A percentile compares a stretch with the other conserved stretches of the same genome.
These are phyloP conservation scores for Ceriagrion tenellum DNA, from an alignment of 2,888 invertebrate species.

Conservation along the genomic window DNA sequence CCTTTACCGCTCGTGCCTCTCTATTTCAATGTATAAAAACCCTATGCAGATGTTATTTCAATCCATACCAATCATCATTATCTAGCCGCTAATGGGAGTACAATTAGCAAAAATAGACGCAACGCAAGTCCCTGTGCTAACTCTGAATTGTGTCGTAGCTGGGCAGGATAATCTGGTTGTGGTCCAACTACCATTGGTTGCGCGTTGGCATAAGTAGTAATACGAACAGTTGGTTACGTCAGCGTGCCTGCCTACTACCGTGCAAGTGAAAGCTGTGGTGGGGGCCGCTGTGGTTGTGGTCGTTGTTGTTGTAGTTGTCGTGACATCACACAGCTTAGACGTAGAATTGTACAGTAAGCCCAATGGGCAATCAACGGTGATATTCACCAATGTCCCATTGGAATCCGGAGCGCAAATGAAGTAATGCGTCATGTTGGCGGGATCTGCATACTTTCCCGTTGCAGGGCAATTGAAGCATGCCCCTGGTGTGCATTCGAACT, in stretches of 20 bases:
- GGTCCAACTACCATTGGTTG: background rate
- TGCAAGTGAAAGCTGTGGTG: background rate
- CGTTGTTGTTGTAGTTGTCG: background rate
- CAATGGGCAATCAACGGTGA: background rate
- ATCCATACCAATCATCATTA: too few species aligned
- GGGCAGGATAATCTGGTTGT: background rate
- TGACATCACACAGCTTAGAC: background rate
- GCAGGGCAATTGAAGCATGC: background rate
- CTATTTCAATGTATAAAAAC: too few species aligned
- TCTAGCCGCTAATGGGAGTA: background rate
- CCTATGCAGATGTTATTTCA: too few species aligned
- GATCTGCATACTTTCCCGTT: background rate
- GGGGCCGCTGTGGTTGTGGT: background rate
- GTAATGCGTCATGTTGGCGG: background rate
- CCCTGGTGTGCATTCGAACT: background rate
- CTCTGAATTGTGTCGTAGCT: background rate
- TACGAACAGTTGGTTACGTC: slow-evolving; percentile 8
- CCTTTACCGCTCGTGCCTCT: too few species aligned
- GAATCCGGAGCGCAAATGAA: background rate
- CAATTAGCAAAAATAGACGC: background rate
- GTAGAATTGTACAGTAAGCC: background rate
- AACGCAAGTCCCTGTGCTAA: background rate
- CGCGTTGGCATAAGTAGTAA: slow-evolving; percentile 6
- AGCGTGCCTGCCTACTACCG: background rate
- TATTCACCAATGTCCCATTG: background rate